Evolutionary conservation across 2,888 invertebrate species (phyloP).

Genomic region (Sarcophaga variegata): DNA sequence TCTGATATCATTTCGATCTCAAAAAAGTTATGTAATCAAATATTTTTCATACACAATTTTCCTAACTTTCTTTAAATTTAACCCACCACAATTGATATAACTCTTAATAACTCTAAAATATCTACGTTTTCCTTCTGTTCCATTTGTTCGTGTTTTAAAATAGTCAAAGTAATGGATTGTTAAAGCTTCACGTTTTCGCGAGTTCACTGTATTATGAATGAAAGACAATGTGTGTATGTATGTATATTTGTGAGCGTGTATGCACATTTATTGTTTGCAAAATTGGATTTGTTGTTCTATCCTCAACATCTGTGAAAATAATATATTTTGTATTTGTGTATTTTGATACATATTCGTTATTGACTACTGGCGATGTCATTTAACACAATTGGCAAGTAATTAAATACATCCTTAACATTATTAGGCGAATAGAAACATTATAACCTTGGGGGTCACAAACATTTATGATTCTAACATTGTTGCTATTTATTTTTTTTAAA

Average conservation of each 20-base stretch:
- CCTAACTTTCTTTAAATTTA: no score
- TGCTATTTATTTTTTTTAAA: not conserved
- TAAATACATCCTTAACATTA: slow-evolving; percentile 13
- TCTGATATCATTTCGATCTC: no score
- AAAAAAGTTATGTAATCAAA: no score
- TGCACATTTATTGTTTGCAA: not conserved
- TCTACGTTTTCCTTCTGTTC: no score
- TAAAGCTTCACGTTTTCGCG: no score
- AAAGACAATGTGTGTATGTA: not conserved
- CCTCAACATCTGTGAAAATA: slow-evolving; percentile 46
- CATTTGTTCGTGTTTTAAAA: no score
- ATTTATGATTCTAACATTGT: not conserved
- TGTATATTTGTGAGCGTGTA: not conserved
- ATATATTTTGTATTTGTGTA: slow-evolving; percentile 13
- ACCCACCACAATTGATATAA: no score
- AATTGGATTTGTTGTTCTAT: slow-evolving; percentile 21
- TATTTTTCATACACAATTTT: no score
- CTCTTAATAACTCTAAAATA: no score
- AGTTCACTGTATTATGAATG: not conserved
- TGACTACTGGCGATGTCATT: slow-evolving; percentile 31
- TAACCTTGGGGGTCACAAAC: not conserved
- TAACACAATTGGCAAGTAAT: slow-evolving; percentile 3
- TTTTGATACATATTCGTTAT: slow-evolving; percentile 1
- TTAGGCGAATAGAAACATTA: not conserved
- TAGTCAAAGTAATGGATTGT: no score